Percentiles rank a stretch among this genome's conserved stretches.
phyloP scores from a whole-genome alignment of 2,888 invertebrate genomes.

The Epistrophe grossulariae region DNA sequence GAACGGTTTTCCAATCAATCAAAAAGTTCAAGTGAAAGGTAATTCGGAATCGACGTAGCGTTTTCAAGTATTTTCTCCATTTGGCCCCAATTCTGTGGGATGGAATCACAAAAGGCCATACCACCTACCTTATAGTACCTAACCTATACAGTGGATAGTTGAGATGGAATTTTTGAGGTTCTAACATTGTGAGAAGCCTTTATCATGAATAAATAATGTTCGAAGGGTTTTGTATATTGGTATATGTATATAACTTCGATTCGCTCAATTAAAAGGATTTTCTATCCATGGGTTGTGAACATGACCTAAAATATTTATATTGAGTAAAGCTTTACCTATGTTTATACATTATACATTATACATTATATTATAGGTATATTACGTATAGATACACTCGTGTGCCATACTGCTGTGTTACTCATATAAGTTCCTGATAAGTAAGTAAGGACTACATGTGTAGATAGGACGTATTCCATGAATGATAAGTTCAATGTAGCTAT shows the following conservation, averaged over 20 bases:
- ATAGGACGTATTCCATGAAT: not conserved
- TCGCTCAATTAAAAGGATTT: conserved; percentile 60
- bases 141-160: not conserved
- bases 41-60: conserved; percentile 63
- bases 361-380: too few species aligned
- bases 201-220: conserved; percentile 53
- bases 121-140: not conserved
- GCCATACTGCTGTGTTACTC: not conserved
- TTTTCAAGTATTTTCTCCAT: conserved; percentile 6
- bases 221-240: not conserved
- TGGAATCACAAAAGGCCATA: conserved; percentile 1
- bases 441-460: too few species aligned
- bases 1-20: conserved; percentile 57
- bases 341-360: too few species aligned
- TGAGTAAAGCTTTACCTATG: not conserved
- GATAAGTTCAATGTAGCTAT: not conserved
- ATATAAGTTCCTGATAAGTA: not conserved
- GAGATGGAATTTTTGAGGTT: not conserved
- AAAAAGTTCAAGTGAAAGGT: conserved; percentile 66
- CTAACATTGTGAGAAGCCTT: conserved; percentile 17
- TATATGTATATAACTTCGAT: not conserved
- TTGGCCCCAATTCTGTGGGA: conserved; percentile 19
- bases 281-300: conserved; percentile 12
- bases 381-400: too few species aligned
- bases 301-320: conserved; percentile 63